These are phyloP conservation scores for Aphaenogaster floridana DNA, from an alignment of 1,140 invertebrate species.

Conservation along the genomic window DNA sequence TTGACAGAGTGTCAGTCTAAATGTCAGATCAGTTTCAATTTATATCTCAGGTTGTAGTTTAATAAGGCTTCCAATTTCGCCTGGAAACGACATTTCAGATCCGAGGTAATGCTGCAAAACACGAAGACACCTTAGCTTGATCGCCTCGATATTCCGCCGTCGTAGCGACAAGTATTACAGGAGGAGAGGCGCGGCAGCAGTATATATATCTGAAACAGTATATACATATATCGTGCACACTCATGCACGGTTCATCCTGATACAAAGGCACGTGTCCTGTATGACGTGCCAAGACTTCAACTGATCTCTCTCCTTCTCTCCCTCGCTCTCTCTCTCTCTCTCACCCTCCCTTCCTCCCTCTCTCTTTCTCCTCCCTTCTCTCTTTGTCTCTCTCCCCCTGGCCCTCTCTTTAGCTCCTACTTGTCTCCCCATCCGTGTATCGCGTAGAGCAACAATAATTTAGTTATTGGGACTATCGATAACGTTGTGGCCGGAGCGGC, in stretches of 20 bases:
- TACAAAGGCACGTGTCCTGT: slow-evolving; percentile 43
- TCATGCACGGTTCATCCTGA: slow-evolving; percentile 7
- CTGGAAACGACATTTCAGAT: slow-evolving; percentile 24
- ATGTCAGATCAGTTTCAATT: not conserved
- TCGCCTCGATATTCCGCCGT: slow-evolving; percentile 27
- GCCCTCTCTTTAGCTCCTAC: not conserved
- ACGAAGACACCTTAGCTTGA: not conserved
- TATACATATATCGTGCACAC: not conserved
- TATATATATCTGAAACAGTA: not conserved
- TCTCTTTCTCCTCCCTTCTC: slow-evolving; percentile 30
- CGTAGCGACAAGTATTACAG: slow-evolving; percentile 10
- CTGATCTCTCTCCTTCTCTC: slow-evolving; percentile 19
- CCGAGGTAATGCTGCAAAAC: slow-evolving; percentile 18
- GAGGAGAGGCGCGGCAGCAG: not conserved
- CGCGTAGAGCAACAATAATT: slow-evolving; percentile 38
- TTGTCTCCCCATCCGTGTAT: slow-evolving; percentile 28
- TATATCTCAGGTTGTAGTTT: not conserved
- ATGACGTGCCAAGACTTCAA: slow-evolving; percentile 20
- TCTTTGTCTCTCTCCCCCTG: slow-evolving; percentile 27
- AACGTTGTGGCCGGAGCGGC: slow-evolving; percentile 18
- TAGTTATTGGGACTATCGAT: slow-evolving; percentile 27
- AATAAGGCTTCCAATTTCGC: slow-evolving; percentile 19
- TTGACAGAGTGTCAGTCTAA: not conserved
- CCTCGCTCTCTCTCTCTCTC: slow-evolving; percentile 49
- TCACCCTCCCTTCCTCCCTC: not conserved